Evolutionary conservation across 2,888 invertebrate species (phyloP), one percentile per base, ranked within the genome.

Genomic region (Tenthredo scrophulariae): DNA sequence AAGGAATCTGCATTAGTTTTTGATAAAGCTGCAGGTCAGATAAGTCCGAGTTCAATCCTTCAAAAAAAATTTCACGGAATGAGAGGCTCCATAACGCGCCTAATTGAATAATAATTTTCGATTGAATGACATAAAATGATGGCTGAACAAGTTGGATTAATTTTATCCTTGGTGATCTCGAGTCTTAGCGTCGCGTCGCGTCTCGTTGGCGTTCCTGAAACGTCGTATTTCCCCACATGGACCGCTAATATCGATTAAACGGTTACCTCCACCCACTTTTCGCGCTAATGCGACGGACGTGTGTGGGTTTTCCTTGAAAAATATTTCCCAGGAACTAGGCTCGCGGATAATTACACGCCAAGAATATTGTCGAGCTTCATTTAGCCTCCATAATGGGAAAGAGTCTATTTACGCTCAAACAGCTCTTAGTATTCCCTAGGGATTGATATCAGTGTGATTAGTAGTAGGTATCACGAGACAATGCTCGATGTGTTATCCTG

Each of bases 171-270:
- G 62, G 50, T 6, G 50, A 50, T 62, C 10, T 22, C 62, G 62
- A 62, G 10, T 26, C 26, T 22, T 50, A 0, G n/a, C 54, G 7
- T 54, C n/a, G 54, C 26, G 4, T 54, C n/a, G 54, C n/a, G 6
- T 54, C 54, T 7, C 54, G n/a, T 54, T 7, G 7, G 9, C 40
- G n/a, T 37, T 72, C 40, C 72, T 40, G n/a, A 33, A 29, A 37
- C 40, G 75, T 40, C 50, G 50, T 26, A 77, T 77, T 50, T 50
- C 22, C 77, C 54, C 33, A 43, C 26, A 77, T 29, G 77, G 54
- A 77, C 50, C 54, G n/a, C 77, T 77, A 54, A 77, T 54, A 77
- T 77, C 77, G 77, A 77, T 77, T 77, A 54, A 77, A 54, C 77
- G 77, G 54, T 77, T 54, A 77, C 33, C 50, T 26, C 50, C 54